Base-by-base conservation (phyloP, 2,888 invertebrate species). In the Drosophila kuntzei region DNA sequence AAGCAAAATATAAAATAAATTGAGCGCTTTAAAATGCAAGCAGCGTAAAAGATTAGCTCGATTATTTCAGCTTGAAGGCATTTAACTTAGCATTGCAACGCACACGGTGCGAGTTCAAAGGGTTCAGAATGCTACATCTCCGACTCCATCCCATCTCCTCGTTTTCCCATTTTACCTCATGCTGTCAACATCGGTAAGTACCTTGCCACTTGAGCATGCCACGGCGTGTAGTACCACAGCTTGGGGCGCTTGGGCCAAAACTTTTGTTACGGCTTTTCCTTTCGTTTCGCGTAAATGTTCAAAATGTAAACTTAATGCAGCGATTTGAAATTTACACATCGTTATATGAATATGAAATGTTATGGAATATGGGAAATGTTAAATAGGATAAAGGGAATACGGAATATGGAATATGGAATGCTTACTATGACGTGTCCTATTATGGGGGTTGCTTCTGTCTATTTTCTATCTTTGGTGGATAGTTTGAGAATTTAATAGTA, bases 11-110 rank as follows among this genome's bases (percentile, higher is more conserved):
- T 36, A 22, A 16, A 16, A 16, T 34, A 55, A 43, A 55, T 55
- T 55, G 20, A 70, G 73, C 78, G 77, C 90, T 91, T 91, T 86
- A 79, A 83, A 90, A 91, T 91, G 89, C 90, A 90, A 81, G 84
- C 78, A 84, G 91, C 91, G 90, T 90, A 89, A 90, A 90, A 90
- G 89, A 89, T 89, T 89, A 87, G 89, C 89, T 66, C 72, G 81
- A 88, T 89, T 87, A 75, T 70, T 87, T 75, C 76, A 75, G 76
- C 79, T 76, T 67, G 77, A 79, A 77, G 83, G 79, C 76, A 54
- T 77, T 67, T 74, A 72, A 71, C 81, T 76, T 79, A 62, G 43
- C 75, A 66, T 79, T 80, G 77, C 79, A 73, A 53, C 60, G 62
- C 71, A 62, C 57, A 66, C 69, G 54, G 64, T 51, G 49, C 34